Conservation (phyloP, 2,888 invertebrate genomes). For the Heliconius sara region DNA sequence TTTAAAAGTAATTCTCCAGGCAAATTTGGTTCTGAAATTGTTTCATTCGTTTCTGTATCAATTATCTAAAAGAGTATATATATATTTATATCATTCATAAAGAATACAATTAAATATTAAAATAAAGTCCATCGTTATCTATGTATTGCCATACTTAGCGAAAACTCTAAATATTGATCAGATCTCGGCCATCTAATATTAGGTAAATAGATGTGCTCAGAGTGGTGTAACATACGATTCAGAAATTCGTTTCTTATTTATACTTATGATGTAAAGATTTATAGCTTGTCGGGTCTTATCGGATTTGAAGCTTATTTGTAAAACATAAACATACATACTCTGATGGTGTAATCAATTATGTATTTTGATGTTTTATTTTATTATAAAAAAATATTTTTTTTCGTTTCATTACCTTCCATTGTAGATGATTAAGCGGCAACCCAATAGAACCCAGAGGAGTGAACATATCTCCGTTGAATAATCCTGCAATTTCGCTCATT, state of each 20-base stretch:
- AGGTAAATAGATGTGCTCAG: too few relatives aligned
- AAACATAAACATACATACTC: too few relatives aligned
- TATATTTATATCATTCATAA: too few relatives aligned
- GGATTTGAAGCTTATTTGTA: too few relatives aligned
- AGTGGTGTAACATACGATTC: too few relatives aligned
- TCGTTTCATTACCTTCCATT: constrained; percentile 31
- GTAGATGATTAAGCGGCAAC: constrained; percentile 19
- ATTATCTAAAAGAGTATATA: constrained; percentile 61
- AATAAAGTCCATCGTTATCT: too few relatives aligned
- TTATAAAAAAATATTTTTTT: not conserved
- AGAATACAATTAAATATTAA: not conserved
- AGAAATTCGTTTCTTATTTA: too few relatives aligned
- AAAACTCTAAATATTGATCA: too few relatives aligned
- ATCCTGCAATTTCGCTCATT: constrained; percentile 35
- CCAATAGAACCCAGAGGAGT: constrained; percentile 30
- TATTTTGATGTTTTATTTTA: not conserved
- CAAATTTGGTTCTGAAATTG: constrained; percentile 60
- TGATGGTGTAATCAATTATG: not conserved
- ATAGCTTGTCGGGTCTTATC: too few relatives aligned
- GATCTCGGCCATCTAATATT: too few relatives aligned
- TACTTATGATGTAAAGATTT: too few relatives aligned
- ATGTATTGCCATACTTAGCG: too few relatives aligned
- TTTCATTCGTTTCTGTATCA: constrained; percentile 61
- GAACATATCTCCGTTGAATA: constrained; percentile 12
- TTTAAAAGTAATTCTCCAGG: constrained; percentile 73